Conservation (phyloP, 2,888 invertebrate species). For the Chrysolina haemoptera region DNA sequence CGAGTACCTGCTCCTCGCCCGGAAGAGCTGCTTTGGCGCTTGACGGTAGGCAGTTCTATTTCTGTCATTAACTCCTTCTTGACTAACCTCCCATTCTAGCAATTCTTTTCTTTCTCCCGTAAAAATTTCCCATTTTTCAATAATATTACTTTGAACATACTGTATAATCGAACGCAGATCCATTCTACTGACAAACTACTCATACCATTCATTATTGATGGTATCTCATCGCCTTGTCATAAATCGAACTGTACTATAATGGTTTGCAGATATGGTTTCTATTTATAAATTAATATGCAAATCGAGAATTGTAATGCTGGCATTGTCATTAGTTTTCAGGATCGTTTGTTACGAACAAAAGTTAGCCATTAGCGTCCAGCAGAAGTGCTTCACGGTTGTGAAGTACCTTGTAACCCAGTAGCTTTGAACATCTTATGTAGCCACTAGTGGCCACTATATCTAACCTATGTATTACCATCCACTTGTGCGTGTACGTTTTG, state of each 20-base stretch:
- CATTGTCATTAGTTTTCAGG: slow-evolving; percentile 35
- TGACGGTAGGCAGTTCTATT: no score
- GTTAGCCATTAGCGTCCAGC: slow-evolving; percentile 39
- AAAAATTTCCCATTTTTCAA: no score
- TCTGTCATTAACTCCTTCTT: no score
- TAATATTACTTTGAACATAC: no score
- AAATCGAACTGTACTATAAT: slow-evolving; percentile 28
- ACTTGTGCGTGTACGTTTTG: slow-evolving; percentile 37
- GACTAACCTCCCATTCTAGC: no score
- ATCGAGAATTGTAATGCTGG: slow-evolving; percentile 31
- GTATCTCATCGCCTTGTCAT: background rate
- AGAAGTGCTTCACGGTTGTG: slow-evolving; percentile 39
- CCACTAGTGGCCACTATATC: slow-evolving; percentile 37
- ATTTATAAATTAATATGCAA: slow-evolving; percentile 41
- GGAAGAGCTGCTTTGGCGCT: no score
- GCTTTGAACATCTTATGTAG: slow-evolving; percentile 36
- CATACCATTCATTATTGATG: background rate
- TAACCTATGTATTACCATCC: slow-evolving; percentile 34
- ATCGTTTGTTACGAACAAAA: slow-evolving; percentile 33
- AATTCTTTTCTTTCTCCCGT: no score
- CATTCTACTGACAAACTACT: background rate
- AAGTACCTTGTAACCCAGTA: slow-evolving; percentile 40
- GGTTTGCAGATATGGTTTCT: slow-evolving; percentile 29
- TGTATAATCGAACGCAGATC: background rate
- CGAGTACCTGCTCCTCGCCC: no score